Evolutionary conservation across 1,140 invertebrate species (phyloP), one percentile per base, ranked within the genome.

Genomic region (Marisa cornuarietis): DNA sequence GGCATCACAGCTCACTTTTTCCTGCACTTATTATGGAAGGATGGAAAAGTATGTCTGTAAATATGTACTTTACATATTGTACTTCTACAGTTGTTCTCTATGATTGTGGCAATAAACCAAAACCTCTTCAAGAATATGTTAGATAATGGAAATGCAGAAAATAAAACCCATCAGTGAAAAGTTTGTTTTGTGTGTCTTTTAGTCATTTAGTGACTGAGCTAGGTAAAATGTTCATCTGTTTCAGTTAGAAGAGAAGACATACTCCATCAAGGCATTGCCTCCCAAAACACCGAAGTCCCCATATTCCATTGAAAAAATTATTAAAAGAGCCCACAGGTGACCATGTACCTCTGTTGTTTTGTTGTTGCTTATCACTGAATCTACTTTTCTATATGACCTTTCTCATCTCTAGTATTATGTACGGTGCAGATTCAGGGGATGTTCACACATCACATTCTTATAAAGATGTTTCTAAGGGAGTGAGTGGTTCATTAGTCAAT

Each of bases 161-260:
- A 1, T 14, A 58, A 58, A 58, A 18, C 54, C 54, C 16, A 9
- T 11, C 54, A 58, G 54, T 18, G 11, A 58, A 58, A 1, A 58
- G 11, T 58, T 58, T 14, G 54, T 58, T 14, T 58, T 18, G 1
- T 14, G 69, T 71, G 18, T 71, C 49, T 31, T 31, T 42, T 71
- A 31, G 69, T 26, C 13, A 49, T 51, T 13, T 26, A 51, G 24
- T 9, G 24, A 49, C 42, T 71, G 51, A 22, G 51, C 71, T 52
- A 20, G 20, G 74, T 61, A 26, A 63, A 63, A 61, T 24, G 22
- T 10, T 26, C 65, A 52, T 13, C 22, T 26, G 61, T 77, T 66
- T 22, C 82, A 85, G 85, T 24, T 88, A 16, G 85, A 87, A 76
- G 87, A 88, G 78, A 83, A 83, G 68, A 85, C 83, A 16, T 87